Evolutionary conservation across 2,888 invertebrate genomes (phyloP).

Genomic region (Ormyrus nitidulus): DNA sequence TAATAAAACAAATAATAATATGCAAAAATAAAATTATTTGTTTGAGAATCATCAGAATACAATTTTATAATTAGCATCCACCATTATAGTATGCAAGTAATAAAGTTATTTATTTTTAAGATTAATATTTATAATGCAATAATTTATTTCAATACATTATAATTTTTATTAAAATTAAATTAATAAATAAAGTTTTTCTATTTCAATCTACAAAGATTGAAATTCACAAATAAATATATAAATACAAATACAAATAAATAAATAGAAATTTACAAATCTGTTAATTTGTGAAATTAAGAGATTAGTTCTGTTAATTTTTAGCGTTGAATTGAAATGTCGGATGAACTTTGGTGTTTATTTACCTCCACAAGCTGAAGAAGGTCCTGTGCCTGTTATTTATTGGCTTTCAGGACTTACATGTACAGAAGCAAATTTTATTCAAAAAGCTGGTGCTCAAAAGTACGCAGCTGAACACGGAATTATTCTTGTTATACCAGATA

Average conservation of each 20-base stretch:
- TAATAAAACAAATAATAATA: conserved; percentile 9
- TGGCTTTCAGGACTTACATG: conserved; percentile 96
- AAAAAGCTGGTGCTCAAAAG: conserved; percentile 95
- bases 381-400: conserved; percentile 88
- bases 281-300: no score
- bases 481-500: conserved; percentile 95
- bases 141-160: neutral
- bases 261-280: no score
- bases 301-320: conserved; percentile 64
- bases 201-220: conserved; percentile 21
- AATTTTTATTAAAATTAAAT: neutral
- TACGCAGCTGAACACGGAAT: conserved; percentile 91
- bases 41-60: neutral
- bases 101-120: neutral
- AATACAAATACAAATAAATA: no score
- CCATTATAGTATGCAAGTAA: neutral
- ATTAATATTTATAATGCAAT: neutral
- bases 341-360: conserved; percentile 96
- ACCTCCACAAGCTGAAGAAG: conserved; percentile 84
- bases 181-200: neutral
- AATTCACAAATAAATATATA: neutral
- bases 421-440: conserved; percentile 95
- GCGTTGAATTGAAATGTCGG: conserved; percentile 86
- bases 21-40: conserved; percentile 19
- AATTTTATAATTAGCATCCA: neutral